Conservation (phyloP, 1,140 invertebrate genomes). For the Drosophila trapezifrons region DNA sequence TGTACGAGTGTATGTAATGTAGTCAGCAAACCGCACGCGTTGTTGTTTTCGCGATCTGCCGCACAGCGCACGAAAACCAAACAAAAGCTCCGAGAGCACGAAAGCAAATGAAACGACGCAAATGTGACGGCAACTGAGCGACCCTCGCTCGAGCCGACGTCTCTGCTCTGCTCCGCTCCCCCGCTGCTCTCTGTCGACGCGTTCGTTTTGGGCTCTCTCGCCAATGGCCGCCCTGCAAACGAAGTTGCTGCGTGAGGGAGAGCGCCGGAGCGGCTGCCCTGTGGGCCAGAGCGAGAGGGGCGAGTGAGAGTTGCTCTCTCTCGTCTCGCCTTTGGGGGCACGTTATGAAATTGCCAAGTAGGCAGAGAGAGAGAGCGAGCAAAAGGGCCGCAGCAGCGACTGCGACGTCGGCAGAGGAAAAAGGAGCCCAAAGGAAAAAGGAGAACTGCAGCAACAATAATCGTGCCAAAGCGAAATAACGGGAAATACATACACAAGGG, state of each 20-base stretch:
- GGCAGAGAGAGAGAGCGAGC: constrained; percentile 18
- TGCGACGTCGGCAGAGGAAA: constrained; percentile 33
- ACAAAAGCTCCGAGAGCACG: constrained; percentile 77
- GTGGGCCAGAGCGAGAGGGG: constrained; percentile 19
- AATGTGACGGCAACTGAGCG: constrained; percentile 66
- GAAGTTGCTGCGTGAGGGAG: constrained; percentile 62
- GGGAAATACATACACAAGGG: constrained; percentile 48
- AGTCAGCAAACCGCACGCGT: constrained; percentile 72
- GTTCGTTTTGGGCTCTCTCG: constrained; percentile 64
- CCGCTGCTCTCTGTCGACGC: constrained; percentile 47
- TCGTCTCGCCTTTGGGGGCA: constrained; percentile 64
- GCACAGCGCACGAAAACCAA: constrained; percentile 76
- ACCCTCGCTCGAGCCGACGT: constrained; percentile 48
- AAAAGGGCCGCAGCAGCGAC: constrained; percentile 25
- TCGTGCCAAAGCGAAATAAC: constrained; percentile 73
- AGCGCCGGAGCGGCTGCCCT: constrained; percentile 1
- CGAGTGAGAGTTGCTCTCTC: constrained; percentile 37
- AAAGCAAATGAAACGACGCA: constrained; percentile 77
- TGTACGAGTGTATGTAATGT: constrained; percentile 49
- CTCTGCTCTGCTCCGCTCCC: constrained; percentile 52
- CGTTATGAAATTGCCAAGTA: constrained; percentile 73
- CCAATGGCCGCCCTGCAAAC: constrained; percentile 59
- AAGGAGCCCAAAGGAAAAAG: constrained; percentile 56
- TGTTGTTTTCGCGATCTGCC: constrained; percentile 66
- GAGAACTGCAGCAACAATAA: constrained; percentile 67